Conservation (phyloP, 2,797 vertebrate species). For the Micrastur ruficollis region DNA sequence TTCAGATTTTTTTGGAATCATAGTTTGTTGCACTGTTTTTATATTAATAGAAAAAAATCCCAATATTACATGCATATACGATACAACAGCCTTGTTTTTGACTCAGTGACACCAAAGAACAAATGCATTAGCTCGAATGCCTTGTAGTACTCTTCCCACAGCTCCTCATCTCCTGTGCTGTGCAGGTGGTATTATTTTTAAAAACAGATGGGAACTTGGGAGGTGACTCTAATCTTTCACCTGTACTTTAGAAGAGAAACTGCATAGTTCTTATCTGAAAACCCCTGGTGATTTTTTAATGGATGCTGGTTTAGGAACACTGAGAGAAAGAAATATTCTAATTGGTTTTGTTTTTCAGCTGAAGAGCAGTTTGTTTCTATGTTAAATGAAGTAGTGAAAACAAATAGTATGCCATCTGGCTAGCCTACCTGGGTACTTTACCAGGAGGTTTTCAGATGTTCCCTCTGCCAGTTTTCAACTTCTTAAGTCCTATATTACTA, state of each 20-base stretch:
- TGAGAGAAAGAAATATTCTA: constrained; percentile 24
- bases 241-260: background rate
- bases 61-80: background rate
- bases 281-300: constrained; percentile 28
- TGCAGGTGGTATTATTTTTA: background rate
- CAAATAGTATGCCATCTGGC: constrained; percentile 58
- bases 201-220: constrained; percentile 41
- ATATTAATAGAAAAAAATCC: background rate
- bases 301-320: background rate
- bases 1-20: background rate
- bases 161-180: background rate
- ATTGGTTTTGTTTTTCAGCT: constrained; percentile 38
- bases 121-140: background rate
- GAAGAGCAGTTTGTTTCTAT: constrained; percentile 53
- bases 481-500: background rate
- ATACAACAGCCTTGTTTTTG: background rate
- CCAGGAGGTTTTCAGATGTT: constrained; percentile 20
- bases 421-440: constrained; percentile 32
- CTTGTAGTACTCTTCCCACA: background rate
- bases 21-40: background rate
- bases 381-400: constrained; percentile 56
- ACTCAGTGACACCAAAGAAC: background rate
- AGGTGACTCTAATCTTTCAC: constrained; percentile 18
- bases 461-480: background rate
- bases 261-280: background rate